A percentile compares a stretch with the other conserved stretches of the same genome.
Evolutionary conservation across 2,797 vertebrate species (phyloP).

Genomic region (Sebastes trivittatus): DNA sequence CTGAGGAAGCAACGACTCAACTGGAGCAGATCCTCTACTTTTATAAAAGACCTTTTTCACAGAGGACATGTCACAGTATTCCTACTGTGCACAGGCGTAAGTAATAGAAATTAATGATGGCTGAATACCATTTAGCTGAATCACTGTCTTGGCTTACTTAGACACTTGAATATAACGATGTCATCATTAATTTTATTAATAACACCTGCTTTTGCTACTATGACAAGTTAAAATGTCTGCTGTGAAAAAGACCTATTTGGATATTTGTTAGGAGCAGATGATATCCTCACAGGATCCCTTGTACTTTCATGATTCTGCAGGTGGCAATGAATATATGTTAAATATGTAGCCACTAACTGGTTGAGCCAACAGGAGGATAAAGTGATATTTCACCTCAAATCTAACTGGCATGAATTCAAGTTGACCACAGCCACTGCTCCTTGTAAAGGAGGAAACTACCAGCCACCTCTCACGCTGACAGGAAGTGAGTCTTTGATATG

Average conservation of each 20-base stretch:
- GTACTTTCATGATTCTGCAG: background rate
- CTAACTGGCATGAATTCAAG: background rate
- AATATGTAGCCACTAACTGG: background rate
- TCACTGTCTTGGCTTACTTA: background rate
- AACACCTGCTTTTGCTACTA: background rate
- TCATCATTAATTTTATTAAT: background rate
- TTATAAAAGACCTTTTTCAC: background rate
- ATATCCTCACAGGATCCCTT: background rate
- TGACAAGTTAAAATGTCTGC: background rate
- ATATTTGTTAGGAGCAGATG: background rate
- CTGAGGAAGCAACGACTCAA: background rate
- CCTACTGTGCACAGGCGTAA: background rate
- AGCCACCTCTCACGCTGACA: background rate
- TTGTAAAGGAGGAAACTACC: background rate
- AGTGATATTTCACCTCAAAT: background rate
- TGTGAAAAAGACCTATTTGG: background rate
- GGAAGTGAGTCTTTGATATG: constrained; percentile 6
- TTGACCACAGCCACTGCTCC: background rate
- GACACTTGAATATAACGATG: background rate
- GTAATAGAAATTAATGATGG: background rate
- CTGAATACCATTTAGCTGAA: background rate
- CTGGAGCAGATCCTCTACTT: background rate
- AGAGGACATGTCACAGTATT: background rate
- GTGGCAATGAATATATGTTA: background rate
- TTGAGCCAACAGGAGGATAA: background rate